Evolutionary conservation across 2,113 vertebrate species (phyloP).

Genomic region (Lates calcarifer): DNA sequence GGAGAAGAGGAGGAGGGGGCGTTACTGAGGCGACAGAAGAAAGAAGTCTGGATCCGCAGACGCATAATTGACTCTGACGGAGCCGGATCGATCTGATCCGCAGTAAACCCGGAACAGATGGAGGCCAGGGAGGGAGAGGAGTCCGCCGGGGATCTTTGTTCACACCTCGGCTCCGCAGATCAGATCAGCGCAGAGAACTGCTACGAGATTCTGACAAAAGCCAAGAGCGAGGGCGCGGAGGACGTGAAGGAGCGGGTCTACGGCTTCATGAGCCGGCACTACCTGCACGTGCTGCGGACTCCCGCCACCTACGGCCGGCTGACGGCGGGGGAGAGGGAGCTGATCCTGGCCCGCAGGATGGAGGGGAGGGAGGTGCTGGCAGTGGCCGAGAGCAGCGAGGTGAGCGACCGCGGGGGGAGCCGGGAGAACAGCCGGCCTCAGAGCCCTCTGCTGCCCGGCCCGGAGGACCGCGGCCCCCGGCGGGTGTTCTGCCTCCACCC

Average conservation of each 20-base stretch:
- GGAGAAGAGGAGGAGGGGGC: conserved; percentile 17
- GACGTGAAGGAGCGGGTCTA: conserved; percentile 87
- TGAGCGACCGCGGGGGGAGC: conserved; percentile 84
- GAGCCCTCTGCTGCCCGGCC: conserved; percentile 85
- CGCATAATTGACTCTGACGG: neutral
- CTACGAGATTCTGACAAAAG: conserved; percentile 87
- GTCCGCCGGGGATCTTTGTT: neutral
- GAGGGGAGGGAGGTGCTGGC: conserved; percentile 86
- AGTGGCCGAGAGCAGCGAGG: conserved; percentile 88
- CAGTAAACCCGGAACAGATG: neutral
- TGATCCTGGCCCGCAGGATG: conserved; percentile 88
- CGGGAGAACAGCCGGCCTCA: conserved; percentile 87
- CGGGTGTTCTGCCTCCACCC: conserved; percentile 85
- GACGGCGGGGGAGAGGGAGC: conserved; percentile 88
- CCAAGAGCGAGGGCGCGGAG: conserved; percentile 88
- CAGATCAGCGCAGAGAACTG: conserved; percentile 90
- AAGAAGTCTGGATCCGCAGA: conserved; percentile 4
- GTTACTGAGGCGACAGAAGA: neutral
- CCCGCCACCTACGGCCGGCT: conserved; percentile 89
- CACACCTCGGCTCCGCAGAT: conserved; percentile 42
- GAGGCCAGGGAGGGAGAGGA: neutral
- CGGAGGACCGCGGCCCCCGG: conserved; percentile 82
- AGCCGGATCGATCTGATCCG: neutral
- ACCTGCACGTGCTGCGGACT: conserved; percentile 89
- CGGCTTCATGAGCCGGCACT: conserved; percentile 92